These are phyloP conservation scores for Trilocha varians DNA, from an alignment of 2,888 invertebrate species.

Conservation along the genomic window DNA sequence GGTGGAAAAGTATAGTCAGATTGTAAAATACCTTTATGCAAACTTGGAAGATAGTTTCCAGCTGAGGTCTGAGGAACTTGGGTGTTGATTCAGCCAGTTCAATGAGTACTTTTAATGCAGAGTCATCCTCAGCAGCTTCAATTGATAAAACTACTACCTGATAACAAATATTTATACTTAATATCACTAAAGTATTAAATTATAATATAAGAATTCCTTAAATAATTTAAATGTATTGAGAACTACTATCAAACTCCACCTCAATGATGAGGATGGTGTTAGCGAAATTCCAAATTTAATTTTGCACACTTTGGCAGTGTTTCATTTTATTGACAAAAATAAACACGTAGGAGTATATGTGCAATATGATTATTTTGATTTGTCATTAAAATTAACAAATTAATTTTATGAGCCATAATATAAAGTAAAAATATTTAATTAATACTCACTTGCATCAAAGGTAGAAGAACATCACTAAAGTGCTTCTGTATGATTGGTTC, in stretches of 20 bases:
- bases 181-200: neutral
- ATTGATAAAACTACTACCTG: constrained; percentile 86
- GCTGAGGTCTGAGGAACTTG: constrained; percentile 90
- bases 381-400: too few relatives aligned
- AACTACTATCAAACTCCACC: constrained; percentile 68
- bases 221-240: constrained; percentile 37
- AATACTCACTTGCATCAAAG: constrained; percentile 77
- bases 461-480: constrained; percentile 88
- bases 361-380: too few relatives aligned
- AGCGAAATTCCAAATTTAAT: constrained; percentile 61
- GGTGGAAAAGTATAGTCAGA: neutral
- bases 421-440: too few relatives aligned
- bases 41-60: constrained; percentile 82
- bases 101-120: constrained; percentile 92
- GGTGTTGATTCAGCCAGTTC: constrained; percentile 95
- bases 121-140: constrained; percentile 89
- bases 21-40: constrained; percentile 26
- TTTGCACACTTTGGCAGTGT: constrained; percentile 61
- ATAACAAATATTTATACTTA: neutral
- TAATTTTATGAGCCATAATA: too few relatives aligned
- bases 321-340: constrained; percentile 38
- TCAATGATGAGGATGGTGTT: constrained; percentile 51
- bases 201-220: neutral
- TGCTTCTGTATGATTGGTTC: constrained; percentile 92
- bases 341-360: constrained; percentile 47